Percentiles rank a stretch among this genome's conserved stretches.
phyloP scores from a whole-genome alignment of 2,888 invertebrate species.

The Orthosia incerta region DNA sequence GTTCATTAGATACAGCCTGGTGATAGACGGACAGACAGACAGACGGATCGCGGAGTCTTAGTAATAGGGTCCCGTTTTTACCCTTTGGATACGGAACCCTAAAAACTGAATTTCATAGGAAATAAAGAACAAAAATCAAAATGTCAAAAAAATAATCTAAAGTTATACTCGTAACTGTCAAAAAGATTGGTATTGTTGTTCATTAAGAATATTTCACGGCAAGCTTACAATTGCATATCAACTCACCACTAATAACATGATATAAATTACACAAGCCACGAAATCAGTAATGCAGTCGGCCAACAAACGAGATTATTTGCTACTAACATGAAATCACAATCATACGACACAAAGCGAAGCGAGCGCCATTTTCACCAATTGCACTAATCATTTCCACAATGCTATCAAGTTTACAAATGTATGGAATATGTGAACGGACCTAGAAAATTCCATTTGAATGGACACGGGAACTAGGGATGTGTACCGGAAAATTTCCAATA shows the following conservation, averaged over 20 bases:
- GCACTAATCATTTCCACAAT: slow-evolving; percentile 40
- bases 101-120: too few species aligned
- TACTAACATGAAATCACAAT: slow-evolving; percentile 14
- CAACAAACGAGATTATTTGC: slow-evolving; percentile 16
- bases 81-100: too few species aligned
- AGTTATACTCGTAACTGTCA: too few species aligned
- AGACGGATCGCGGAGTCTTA: too few species aligned
- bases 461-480: slow-evolving; percentile 22
- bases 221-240: not conserved
- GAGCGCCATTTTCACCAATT: slow-evolving; percentile 25
- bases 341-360: slow-evolving; percentile 34
- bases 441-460: slow-evolving; percentile 45
- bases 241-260: not conserved
- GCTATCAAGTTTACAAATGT: slow-evolving; percentile 46
- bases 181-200: not conserved
- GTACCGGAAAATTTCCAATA: slow-evolving; percentile 38
- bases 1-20: too few species aligned
- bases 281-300: not conserved
- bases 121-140: too few species aligned
- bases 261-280: slow-evolving; percentile 3
- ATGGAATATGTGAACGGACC: slow-evolving; percentile 41
- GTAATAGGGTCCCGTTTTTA: too few species aligned
- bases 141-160: too few species aligned
- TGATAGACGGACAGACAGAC: too few species aligned
- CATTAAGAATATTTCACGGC: not conserved